A percentile compares a stretch with the other conserved stretches of the same genome.
These are phyloP conservation scores for Hedychridium roseum DNA, from an alignment of 2,888 invertebrate genomes.

Conservation along the genomic window DNA sequence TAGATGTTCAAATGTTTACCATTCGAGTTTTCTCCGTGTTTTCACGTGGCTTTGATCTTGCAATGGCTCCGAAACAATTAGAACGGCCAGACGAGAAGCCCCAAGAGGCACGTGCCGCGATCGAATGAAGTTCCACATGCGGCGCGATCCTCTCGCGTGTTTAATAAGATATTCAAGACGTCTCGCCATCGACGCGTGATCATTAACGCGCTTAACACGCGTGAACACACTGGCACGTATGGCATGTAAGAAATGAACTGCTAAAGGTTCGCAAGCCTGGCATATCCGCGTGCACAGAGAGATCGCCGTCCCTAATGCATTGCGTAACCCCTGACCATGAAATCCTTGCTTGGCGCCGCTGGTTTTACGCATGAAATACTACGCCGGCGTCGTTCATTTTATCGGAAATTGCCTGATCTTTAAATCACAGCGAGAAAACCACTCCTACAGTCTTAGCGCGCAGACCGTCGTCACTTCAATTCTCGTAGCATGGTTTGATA, in stretches of 20 bases:
- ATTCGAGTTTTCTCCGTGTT: too few relatives aligned
- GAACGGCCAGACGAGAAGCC: too few relatives aligned
- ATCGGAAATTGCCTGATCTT: too few relatives aligned
- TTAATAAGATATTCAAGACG: conserved; percentile 28
- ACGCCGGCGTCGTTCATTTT: conserved; percentile 1
- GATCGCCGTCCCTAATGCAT: conserved; percentile 31
- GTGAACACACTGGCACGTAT: conserved; percentile 3
- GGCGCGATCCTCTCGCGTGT: too few relatives aligned
- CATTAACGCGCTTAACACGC: conserved; percentile 20
- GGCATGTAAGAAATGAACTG: not conserved
- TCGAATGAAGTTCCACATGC: too few relatives aligned
- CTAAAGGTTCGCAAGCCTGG: conserved; percentile 3
- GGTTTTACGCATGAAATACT: not conserved
- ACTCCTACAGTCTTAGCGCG: too few relatives aligned
- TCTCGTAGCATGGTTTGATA: too few relatives aligned
- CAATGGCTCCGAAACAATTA: too few relatives aligned
- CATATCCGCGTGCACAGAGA: conserved; percentile 15
- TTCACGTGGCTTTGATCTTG: too few relatives aligned
- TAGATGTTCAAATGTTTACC: too few relatives aligned
- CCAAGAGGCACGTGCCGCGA: conserved; percentile 18
- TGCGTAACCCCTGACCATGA: conserved; percentile 31
- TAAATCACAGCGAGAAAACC: too few relatives aligned
- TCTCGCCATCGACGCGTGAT: conserved; percentile 18
- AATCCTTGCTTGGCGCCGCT: conserved; percentile 35
- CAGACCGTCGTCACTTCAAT: too few relatives aligned